phyloP scores from a whole-genome alignment of 2,888 invertebrate species.

The Vanessa cardui region DNA sequence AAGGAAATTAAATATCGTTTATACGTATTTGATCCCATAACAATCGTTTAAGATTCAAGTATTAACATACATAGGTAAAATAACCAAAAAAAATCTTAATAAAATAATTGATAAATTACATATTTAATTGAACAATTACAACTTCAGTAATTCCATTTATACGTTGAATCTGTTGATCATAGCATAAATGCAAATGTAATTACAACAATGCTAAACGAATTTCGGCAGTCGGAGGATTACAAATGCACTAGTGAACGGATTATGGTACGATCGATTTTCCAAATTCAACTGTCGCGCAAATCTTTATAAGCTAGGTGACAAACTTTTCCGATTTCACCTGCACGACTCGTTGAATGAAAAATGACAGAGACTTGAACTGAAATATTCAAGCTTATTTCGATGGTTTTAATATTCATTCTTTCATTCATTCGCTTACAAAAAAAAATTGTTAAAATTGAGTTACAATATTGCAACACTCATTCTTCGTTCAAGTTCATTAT shows the following conservation, averaged over 20 bases:
- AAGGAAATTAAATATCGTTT: too few relatives aligned
- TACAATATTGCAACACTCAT: background rate
- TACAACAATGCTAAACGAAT: slow-evolving; percentile 10
- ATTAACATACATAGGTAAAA: too few relatives aligned
- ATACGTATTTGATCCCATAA: too few relatives aligned
- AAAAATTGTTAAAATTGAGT: background rate
- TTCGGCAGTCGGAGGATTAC: slow-evolving; percentile 27
- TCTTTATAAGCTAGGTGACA: slow-evolving; percentile 12
- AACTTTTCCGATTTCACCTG: slow-evolving; percentile 16
- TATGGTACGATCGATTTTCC: slow-evolving; percentile 16
- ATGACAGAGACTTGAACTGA: slow-evolving; percentile 11
- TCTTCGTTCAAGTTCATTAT: background rate
- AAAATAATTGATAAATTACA: too few relatives aligned
- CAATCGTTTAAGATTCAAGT: too few relatives aligned
- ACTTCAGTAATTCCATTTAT: background rate
- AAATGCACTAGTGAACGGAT: slow-evolving; percentile 17
- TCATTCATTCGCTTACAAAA: background rate
- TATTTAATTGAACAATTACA: too few relatives aligned
- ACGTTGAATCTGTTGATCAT: background rate
- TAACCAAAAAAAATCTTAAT: too few relatives aligned
- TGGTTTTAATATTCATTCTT: slow-evolving; percentile 16
- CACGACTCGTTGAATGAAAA: slow-evolving; percentile 19
- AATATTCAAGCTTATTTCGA: slow-evolving; percentile 13
- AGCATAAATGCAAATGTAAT: background rate
- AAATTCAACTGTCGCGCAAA: slow-evolving; percentile 22